Evolutionary conservation across 2,888 invertebrate genomes (phyloP), one percentile per base, ranked within the genome.

Genomic region (Xestia sexstrigata): DNA sequence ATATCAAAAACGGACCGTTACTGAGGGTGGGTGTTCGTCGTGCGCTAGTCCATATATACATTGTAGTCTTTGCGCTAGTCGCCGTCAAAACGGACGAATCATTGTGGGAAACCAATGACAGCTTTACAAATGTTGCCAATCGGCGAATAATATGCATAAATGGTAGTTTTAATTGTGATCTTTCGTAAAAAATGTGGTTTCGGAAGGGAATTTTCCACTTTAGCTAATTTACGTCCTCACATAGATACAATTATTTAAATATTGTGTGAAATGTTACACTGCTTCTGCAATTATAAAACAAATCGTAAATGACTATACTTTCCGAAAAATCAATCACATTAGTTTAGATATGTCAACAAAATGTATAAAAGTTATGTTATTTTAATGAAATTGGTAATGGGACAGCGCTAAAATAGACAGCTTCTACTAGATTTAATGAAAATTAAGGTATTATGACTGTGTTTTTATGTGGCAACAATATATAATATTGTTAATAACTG

Each of bases 131-230:
- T 52, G 23, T 39, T 52, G 23, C n/a, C 39, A 39, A 39, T 39
- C 6, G 39, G n/a, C n/a, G n/a, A n/a, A n/a, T n/a, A n/a, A n/a
- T n/a, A n/a, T n/a, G n/a, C n/a, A n/a, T n/a, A n/a, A n/a, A n/a
- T n/a, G 39, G 39, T 17, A 69, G 39, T 55, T 39, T 69, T 39
- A 1, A 23, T 60, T 20, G 42, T 58, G 5, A 45, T 26, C 42
- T 26, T 9, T 17, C 52, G 17, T 5, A 60, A 71, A 71, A 49
- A 71, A 4, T 71, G 15, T 0, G n/a, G 71, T 71, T 71, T 71
- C 47, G 71, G 62, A 71, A 63, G 15, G 62, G 71, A 63, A 39
- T 63, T 71, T 63, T 71, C 71, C 71, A 62, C 11, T 63, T 63
- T 63, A 49, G 0, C 47, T 7, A 71, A 0, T 35, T 71, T 49